A percentile compares a stretch with the other conserved stretches of the same genome.
Evolutionary conservation across 1,140 invertebrate species (phyloP).

Genomic region (Caenorhabditis briggsae): DNA sequence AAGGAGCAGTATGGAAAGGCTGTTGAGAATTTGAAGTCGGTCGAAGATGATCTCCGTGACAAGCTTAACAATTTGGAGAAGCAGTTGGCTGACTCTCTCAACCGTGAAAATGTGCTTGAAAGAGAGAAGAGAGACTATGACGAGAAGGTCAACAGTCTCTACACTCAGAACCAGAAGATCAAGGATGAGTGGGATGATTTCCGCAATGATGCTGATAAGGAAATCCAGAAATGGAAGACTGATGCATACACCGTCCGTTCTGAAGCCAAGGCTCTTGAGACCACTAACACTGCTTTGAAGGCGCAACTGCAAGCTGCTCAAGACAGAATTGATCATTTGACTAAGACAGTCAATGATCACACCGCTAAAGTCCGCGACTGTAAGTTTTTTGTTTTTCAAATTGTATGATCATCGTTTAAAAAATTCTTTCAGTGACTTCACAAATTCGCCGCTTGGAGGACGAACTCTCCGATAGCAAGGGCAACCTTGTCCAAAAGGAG

Average conservation of each 20-base stretch:
- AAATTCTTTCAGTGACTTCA: slow-evolving; percentile 69
- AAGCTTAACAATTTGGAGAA: slow-evolving; percentile 72
- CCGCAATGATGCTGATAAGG: slow-evolving; percentile 75
- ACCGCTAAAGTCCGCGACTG: slow-evolving; percentile 75
- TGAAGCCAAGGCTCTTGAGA: slow-evolving; percentile 76
- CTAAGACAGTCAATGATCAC: slow-evolving; percentile 77
- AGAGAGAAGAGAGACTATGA: slow-evolving; percentile 73
- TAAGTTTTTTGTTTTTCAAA: slow-evolving; percentile 59
- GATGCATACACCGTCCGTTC: slow-evolving; percentile 74
- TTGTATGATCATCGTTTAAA: background rate
- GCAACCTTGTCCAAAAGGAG: slow-evolving; percentile 68
- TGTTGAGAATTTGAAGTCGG: slow-evolving; percentile 68
- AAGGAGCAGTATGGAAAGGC: slow-evolving; percentile 72
- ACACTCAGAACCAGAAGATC: slow-evolving; percentile 73
- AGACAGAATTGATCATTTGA: slow-evolving; percentile 72
- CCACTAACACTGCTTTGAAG: slow-evolving; percentile 72
- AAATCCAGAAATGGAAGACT: slow-evolving; percentile 78
- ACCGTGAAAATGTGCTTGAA: slow-evolving; percentile 74
- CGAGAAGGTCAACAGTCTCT: slow-evolving; percentile 70
- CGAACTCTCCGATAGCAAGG: slow-evolving; percentile 70
- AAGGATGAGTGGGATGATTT: slow-evolving; percentile 75
- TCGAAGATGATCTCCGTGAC: slow-evolving; percentile 75
- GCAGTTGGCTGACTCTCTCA: slow-evolving; percentile 74
- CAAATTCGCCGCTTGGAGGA: slow-evolving; percentile 76
- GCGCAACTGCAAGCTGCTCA: slow-evolving; percentile 72